Conservation (phyloP, 2,888 invertebrate species). For the Girardia tigrina region DNA sequence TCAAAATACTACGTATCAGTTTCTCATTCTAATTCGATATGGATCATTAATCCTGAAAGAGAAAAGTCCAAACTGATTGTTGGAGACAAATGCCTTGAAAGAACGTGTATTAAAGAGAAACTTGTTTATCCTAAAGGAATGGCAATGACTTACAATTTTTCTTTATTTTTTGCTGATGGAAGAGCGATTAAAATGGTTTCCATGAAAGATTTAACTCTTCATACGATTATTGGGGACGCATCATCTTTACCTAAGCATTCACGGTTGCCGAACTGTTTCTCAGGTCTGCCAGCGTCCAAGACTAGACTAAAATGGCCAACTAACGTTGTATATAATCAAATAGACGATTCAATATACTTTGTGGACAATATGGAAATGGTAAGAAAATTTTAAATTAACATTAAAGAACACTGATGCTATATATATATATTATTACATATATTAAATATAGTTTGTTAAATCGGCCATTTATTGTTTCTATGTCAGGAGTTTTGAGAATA, state of each 20-base stretch:
- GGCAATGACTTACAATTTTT: constrained; percentile 5
- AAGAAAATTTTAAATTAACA: neutral
- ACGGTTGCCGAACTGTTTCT: constrained; percentile 75
- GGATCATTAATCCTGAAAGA: constrained; percentile 6
- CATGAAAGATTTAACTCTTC: constrained; percentile 74
- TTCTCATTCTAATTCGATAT: neutral
- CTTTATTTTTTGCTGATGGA: neutral
- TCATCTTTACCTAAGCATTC: constrained; percentile 71
- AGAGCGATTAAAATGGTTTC: neutral
- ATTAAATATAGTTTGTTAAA: too few relatives aligned
- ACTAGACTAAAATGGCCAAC: constrained; percentile 28
- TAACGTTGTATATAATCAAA: constrained; percentile 21
- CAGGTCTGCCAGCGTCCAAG: constrained; percentile 47
- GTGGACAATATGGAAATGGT: constrained; percentile 24
- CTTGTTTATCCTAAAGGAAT: constrained; percentile 11
- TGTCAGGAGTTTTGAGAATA: too few relatives aligned
- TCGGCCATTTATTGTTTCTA: too few relatives aligned
- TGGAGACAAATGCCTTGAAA: neutral
- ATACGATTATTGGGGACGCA: constrained; percentile 83
- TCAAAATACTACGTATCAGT: neutral
- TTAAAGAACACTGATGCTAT: too few relatives aligned
- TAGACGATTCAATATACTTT: constrained; percentile 32
- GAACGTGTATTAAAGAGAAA: neutral
- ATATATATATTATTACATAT: too few relatives aligned
- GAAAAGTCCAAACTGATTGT: neutral